These are phyloP conservation scores for Amblyraja radiata DNA, from an alignment of 2,797 vertebrate species.

Conservation along the genomic window DNA sequence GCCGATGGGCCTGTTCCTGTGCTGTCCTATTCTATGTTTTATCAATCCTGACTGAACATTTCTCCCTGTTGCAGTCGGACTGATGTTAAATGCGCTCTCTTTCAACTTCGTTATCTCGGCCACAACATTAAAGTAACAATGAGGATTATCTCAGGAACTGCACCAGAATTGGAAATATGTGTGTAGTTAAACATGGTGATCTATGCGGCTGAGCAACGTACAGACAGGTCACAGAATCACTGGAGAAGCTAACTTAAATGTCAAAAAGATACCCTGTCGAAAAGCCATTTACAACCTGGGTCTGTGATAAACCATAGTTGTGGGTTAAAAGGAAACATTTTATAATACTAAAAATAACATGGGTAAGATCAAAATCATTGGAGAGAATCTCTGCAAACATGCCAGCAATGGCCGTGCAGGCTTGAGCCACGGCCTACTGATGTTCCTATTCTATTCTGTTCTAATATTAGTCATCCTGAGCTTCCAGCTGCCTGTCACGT, in stretches of 20 bases:
- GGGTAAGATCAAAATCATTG: no score
- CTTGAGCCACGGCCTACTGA: no score
- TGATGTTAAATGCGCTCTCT: background rate
- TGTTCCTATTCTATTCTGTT: no score
- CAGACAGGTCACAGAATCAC: background rate
- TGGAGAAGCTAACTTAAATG: background rate
- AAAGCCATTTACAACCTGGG: background rate
- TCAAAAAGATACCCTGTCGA: background rate
- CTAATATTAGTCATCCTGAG: no score
- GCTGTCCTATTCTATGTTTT: no score
- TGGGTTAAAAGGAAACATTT: no score
- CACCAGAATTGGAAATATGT: background rate
- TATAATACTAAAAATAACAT: no score
- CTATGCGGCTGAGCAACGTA: background rate
- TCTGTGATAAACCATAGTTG: background rate
- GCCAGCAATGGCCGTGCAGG: background rate
- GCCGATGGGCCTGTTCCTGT: no score
- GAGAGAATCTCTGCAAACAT: background rate
- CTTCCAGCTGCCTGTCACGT: no score
- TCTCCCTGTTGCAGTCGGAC: background rate
- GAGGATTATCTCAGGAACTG: background rate
- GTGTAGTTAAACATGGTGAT: background rate
- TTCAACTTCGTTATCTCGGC: background rate
- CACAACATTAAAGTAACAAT: background rate
- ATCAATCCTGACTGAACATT: background rate